Evolutionary conservation across 2,888 invertebrate species (phyloP), one percentile per base, ranked within the genome.

Genomic region (Chrysomela aeneicollis): DNA sequence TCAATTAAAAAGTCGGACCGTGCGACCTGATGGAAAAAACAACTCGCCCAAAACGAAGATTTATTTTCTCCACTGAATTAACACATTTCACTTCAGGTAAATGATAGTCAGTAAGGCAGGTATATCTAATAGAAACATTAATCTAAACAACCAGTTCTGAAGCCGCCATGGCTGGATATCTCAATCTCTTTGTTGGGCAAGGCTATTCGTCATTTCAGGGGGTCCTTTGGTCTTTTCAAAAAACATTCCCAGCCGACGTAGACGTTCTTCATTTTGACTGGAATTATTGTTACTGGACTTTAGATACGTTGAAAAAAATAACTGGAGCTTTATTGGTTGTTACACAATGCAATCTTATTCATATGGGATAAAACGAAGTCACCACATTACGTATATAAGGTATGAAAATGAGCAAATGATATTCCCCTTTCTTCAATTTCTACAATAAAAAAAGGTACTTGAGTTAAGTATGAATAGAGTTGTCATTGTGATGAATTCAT

Each of bases 201-300:
- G 62, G 61, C 59, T 69, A 72, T 75, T 71, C 72, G 67, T 75
- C 75, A 74, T 75, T 74, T 73, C 67, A 58, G 67, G 72, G 73
- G 73, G 72, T 68, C 69, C 54, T 51, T 60, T 61, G 73, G 72
- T 68, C 69, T 54, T 54, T 60, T 61, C 59, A 64, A 61, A 60
- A 70, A 68, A 68, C 59, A 70, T 67, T 70, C 68, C 64, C 51
- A 69, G 64, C 65, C 67, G 60, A 57, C 61, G 67, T 59, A 60
- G 61, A 60, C 30, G 62, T 57, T 60, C 50, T 52, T 60, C 57
- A 64, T 62, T 50, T 46, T 22, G 42, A 46, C 22, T 46, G 37
- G 42, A 46, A 57, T 42, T 35, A 17, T 46, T 54, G 54, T 57
- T 26, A 19, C 15, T 57, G 55, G 55, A 46, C 26, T 26, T 26